Conservation (phyloP, 2,888 invertebrate species). For the Thymelicus acteon region DNA sequence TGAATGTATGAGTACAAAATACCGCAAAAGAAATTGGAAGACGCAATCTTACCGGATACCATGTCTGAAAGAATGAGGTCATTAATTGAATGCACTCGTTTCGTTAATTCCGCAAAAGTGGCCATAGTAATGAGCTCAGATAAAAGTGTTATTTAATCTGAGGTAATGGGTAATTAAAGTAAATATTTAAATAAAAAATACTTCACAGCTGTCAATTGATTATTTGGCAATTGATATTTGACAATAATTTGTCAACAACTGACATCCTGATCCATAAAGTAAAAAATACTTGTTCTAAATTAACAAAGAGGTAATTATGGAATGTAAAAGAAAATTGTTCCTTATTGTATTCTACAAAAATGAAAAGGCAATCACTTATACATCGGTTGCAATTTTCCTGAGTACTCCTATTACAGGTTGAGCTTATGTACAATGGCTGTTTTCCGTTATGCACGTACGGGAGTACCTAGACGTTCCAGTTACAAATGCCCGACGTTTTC, state of each 20-base stretch:
- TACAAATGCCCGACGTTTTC: slow-evolving; percentile 56
- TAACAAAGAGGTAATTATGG: neutral
- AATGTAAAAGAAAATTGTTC: neutral
- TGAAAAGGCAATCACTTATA: neutral
- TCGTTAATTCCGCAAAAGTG: slow-evolving; percentile 63
- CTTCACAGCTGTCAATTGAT: neutral
- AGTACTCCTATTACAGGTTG: slow-evolving; percentile 58
- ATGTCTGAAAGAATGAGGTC: slow-evolving; percentile 70
- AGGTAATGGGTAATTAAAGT: neutral
- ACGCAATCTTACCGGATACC: slow-evolving; percentile 55
- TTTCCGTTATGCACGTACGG: slow-evolving; percentile 53
- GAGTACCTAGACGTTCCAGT: slow-evolving; percentile 58
- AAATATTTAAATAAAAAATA: neutral
- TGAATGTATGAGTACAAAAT: too few relatives aligned
- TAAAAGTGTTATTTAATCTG: too few relatives aligned
- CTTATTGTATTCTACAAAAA: neutral
- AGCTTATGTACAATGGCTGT: slow-evolving; percentile 61
- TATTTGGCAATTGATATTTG: neutral
- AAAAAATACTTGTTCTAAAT: neutral
- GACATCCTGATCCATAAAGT: neutral
- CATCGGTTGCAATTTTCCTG: slow-evolving; percentile 30
- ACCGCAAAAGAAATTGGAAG: neutral
- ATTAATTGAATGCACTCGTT: slow-evolving; percentile 65
- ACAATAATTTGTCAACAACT: slow-evolving; percentile 1
- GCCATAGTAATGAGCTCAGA: neutral